phyloP scores from a whole-genome alignment of 2,888 invertebrate species.

The Hydraecia micacea region DNA sequence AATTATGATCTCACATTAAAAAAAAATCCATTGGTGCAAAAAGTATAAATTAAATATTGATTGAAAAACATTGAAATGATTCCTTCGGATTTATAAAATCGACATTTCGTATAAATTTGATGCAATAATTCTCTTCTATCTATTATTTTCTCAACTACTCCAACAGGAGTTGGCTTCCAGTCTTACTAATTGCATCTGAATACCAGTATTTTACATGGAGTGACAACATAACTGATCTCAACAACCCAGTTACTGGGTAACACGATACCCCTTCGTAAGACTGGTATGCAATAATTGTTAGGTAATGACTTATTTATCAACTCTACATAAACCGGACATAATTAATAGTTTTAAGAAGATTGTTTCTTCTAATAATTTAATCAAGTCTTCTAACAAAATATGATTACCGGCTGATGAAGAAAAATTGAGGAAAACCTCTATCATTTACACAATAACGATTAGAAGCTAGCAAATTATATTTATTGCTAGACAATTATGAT shows the following conservation, averaged over 20 bases:
- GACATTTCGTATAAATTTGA: too few relatives aligned
- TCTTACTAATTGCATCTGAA: neutral
- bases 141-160: neutral
- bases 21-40: neutral
- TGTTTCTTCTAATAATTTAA: conserved; percentile 1
- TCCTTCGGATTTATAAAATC: neutral
- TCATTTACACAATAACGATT: conserved; percentile 6
- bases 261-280: neutral
- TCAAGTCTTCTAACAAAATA: neutral
- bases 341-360: neutral
- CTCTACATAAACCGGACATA: neutral
- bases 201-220: neutral
- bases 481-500: conserved; percentile 22
- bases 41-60: neutral
- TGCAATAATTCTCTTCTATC: neutral
- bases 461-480: conserved; percentile 21
- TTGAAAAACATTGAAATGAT: neutral
- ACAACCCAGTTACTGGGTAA: neutral
- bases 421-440: conserved; percentile 25
- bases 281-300: neutral
- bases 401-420: neutral
- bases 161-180: neutral
- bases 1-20: neutral
- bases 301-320: neutral
- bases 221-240: neutral